Evolutionary conservation across 2,888 invertebrate species (phyloP).

Genomic region (Nezara viridula): DNA sequence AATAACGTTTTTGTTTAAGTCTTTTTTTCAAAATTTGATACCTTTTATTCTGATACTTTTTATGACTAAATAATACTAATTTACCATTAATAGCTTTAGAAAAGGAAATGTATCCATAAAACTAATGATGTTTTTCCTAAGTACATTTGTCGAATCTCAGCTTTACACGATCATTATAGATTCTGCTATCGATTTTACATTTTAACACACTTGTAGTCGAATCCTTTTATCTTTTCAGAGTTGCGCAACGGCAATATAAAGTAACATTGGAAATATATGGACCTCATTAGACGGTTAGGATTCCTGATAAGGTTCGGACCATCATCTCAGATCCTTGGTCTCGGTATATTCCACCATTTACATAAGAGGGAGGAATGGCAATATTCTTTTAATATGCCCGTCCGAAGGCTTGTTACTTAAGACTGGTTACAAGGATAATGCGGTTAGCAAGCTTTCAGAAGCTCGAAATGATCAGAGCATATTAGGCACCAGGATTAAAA

Average conservation of each 20-base stretch:
- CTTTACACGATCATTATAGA: too few relatives aligned
- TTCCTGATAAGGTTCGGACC: not conserved
- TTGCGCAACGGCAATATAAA: not conserved
- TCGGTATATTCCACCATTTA: not conserved
- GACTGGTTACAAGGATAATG: not conserved
- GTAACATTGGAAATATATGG: not conserved
- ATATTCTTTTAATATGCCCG: not conserved
- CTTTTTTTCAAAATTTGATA: too few relatives aligned
- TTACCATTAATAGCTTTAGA: too few relatives aligned
- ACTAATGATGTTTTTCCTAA: too few relatives aligned
- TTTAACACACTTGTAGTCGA: not conserved
- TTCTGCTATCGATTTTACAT: too few relatives aligned
- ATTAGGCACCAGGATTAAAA: not conserved
- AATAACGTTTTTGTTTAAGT: too few relatives aligned
- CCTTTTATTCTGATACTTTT: too few relatives aligned
- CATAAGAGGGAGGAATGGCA: not conserved
- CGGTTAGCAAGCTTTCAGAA: not conserved
- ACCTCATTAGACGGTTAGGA: not conserved
- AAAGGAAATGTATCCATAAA: too few relatives aligned
- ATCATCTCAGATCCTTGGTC: not conserved
- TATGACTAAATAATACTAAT: too few relatives aligned
- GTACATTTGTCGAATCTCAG: too few relatives aligned
- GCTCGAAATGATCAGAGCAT: not conserved
- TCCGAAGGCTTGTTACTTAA: not conserved
- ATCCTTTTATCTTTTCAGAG: not conserved